These are phyloP conservation scores for Scotopteryx bipunctaria DNA, from an alignment of 2,888 invertebrate genomes.

Conservation along the genomic window DNA sequence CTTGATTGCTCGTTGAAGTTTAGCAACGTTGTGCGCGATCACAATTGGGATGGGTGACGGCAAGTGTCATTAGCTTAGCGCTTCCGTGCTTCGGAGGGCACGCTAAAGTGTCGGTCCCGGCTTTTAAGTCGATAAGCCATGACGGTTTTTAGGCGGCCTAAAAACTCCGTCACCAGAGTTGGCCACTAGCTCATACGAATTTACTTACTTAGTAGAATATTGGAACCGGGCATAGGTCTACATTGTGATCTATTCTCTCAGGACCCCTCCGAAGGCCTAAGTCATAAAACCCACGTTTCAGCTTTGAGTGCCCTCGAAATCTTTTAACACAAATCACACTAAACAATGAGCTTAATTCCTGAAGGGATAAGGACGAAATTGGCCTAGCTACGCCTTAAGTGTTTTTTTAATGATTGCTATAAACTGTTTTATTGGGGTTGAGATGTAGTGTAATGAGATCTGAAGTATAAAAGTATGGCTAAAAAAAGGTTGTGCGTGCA, in stretches of 20 bases:
- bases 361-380: slow-evolving; percentile 13
- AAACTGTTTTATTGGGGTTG: slow-evolving; percentile 37
- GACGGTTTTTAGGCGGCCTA: too few relatives aligned
- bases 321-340: slow-evolving; percentile 5
- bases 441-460: slow-evolving; percentile 35
- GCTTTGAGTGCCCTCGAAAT: slow-evolving; percentile 1
- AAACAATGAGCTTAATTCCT: slow-evolving; percentile 5
- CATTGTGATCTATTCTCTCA: background rate
- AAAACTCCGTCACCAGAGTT: too few relatives aligned
- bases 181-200: too few relatives aligned
- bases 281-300: slow-evolving; percentile 35
- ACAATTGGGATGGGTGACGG: too few relatives aligned
- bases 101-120: too few relatives aligned
- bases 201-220: too few relatives aligned
- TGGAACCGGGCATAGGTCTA: too few relatives aligned
- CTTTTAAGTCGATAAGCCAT: too few relatives aligned
- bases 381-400: slow-evolving; percentile 24
- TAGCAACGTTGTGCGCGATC: too few relatives aligned
- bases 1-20: too few relatives aligned
- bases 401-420: slow-evolving; percentile 33
- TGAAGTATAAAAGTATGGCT: slow-evolving; percentile 18
- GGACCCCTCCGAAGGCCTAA: slow-evolving; percentile 20
- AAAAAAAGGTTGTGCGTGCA: background rate
- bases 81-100: too few relatives aligned
- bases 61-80: too few relatives aligned